These are phyloP conservation scores for Aptenodytes forsteri DNA, from an alignment of 2,113 vertebrate genomes.

Conservation along the genomic window DNA sequence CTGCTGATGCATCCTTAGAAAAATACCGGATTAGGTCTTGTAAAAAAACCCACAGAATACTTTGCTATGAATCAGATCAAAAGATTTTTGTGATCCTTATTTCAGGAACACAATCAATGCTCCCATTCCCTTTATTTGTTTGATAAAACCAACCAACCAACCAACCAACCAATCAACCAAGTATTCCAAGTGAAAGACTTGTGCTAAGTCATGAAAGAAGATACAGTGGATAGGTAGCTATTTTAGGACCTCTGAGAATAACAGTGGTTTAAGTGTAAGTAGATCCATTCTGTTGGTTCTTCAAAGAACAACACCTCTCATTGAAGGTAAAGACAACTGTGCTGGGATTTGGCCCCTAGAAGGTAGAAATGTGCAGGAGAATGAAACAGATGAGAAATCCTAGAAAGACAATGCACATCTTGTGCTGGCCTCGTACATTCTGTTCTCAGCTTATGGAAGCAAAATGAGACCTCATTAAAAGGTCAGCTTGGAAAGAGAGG, in stretches of 20 bases:
- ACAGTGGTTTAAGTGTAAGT: neutral
- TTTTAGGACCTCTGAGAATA: neutral
- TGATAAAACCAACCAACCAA: neutral
- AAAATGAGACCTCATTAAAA: constrained; percentile 39
- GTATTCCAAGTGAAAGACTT: neutral
- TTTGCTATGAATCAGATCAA: neutral
- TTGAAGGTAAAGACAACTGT: neutral
- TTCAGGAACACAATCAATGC: neutral
- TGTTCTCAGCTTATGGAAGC: constrained; percentile 35
- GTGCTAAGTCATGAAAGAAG: neutral
- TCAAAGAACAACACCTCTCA: neutral
- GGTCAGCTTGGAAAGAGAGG: constrained; percentile 37
- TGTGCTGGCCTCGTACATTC: neutral
- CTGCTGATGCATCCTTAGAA: neutral
- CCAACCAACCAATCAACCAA: neutral
- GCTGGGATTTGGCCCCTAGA: neutral
- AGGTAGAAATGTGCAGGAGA: neutral
- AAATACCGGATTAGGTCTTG: neutral
- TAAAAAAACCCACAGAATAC: neutral
- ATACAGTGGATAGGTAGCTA: neutral
- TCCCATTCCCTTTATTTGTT: neutral
- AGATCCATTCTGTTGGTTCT: neutral
- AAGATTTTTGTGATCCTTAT: neutral
- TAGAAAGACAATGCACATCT: constrained; percentile 37
- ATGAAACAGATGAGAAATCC: neutral